phyloP scores from a whole-genome alignment of 2,113 vertebrate species.

The Uria aalge region DNA sequence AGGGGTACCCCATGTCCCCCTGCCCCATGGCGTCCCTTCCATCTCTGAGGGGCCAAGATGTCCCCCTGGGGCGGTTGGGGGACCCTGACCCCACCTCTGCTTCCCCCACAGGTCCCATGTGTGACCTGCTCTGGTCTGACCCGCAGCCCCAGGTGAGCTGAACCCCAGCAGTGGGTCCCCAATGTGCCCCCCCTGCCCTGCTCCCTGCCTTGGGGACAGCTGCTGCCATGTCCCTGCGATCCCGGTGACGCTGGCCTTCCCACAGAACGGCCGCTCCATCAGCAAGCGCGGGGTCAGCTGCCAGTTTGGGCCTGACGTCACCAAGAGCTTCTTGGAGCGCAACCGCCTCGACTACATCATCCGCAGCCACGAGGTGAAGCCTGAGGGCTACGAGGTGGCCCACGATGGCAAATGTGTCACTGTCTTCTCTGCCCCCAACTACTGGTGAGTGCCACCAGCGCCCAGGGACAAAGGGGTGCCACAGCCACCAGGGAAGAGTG shows the following conservation, averaged over 20 bases:
- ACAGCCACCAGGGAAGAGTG: too few relatives aligned
- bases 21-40: fast-evolving
- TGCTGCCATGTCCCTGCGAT: background rate
- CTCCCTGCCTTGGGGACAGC: background rate
- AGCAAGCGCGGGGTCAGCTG: slow-evolving; percentile 94
- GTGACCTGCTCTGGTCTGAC: slow-evolving; percentile 76
- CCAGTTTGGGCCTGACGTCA: slow-evolving; percentile 93
- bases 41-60: fast-evolving
- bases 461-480: fast-evolving
- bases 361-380: slow-evolving; percentile 93
- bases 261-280: slow-evolving; percentile 84
- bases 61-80: background rate
- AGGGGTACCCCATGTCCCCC: background rate
- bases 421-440: slow-evolving; percentile 96
- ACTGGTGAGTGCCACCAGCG: slow-evolving; percentile 78
- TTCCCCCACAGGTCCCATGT: slow-evolving; percentile 84
- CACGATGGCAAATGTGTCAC: slow-evolving; percentile 93
- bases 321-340: slow-evolving; percentile 86
- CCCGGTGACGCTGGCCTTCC: background rate
- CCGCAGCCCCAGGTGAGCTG: background rate
- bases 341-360: slow-evolving; percentile 91
- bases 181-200: background rate
- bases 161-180: background rate
- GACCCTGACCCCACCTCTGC: background rate
- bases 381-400: slow-evolving; percentile 92